Conservation (phyloP, 2,888 invertebrate species). For the Siphlonurus alternatus region DNA sequence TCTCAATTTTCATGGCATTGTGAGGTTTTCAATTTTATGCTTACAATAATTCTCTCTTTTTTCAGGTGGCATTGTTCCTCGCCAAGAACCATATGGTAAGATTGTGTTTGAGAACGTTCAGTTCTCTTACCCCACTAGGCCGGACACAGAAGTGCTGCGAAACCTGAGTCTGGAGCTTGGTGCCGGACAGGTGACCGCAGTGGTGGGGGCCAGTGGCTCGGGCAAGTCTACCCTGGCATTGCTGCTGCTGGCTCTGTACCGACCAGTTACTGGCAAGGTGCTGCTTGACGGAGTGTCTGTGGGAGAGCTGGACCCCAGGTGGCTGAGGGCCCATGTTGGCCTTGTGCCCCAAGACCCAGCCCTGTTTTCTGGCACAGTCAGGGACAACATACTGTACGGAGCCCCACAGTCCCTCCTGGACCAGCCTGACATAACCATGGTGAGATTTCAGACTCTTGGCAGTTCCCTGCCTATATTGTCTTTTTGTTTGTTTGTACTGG, state of each 20-base stretch:
- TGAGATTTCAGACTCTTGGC: not conserved
- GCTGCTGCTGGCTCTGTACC: conserved; percentile 70
- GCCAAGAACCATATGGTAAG: conserved; percentile 41
- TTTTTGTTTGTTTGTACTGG: no score
- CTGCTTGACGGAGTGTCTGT: conserved; percentile 63
- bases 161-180: conserved; percentile 46
- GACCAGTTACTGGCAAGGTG: conserved; percentile 55
- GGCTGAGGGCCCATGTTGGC: conserved; percentile 75
- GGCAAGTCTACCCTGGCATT: conserved; percentile 88
- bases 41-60: no score
- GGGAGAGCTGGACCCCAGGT: conserved; percentile 55
- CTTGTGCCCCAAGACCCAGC: conserved; percentile 81
- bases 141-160: conserved; percentile 39
- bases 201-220: conserved; percentile 84
- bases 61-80: conserved; percentile 43
- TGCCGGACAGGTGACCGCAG: conserved; percentile 56
- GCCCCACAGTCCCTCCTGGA: conserved; percentile 27
- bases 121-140: conserved; percentile 54
- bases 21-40: no score
- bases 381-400: conserved; percentile 84
- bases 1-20: no score
- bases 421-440: not conserved
- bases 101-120: conserved; percentile 54
- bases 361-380: conserved; percentile 76
- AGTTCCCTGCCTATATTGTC: no score